phyloP scores from a whole-genome alignment of 2,113 vertebrate species.

The Calonectris borealis region DNA sequence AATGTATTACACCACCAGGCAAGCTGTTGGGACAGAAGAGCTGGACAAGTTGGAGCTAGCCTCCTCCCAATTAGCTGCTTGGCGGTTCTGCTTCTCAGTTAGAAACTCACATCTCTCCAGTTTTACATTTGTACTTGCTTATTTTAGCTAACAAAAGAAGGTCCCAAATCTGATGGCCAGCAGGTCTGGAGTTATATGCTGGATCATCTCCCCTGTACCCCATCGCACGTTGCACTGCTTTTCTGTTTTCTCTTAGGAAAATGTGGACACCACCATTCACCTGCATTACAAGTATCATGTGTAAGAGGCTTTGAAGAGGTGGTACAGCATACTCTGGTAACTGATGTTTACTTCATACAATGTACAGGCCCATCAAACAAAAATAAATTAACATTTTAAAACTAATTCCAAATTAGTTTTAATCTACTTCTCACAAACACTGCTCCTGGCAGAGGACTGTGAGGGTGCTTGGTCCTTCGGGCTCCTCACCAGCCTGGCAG shows the following conservation, averaged over 20 bases:
- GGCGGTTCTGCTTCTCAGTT: slow-evolving; percentile 2
- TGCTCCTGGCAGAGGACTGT: neutral
- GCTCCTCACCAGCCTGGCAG: neutral
- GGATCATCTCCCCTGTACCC: neutral
- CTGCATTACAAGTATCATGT: neutral
- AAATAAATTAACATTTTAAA: neutral
- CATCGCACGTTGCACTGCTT: neutral
- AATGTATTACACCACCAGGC: slow-evolving; percentile 43
- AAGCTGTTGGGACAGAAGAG: slow-evolving; percentile 41
- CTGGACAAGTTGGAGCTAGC: slow-evolving; percentile 53
- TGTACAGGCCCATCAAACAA: neutral
- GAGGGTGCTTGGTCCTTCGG: neutral
- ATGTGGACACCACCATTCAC: neutral
- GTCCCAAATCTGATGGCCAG: neutral
- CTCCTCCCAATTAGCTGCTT: slow-evolving; percentile 21
- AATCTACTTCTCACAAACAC: neutral
- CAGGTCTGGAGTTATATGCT: neutral
- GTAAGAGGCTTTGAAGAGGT: neutral
- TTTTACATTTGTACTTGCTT: neutral
- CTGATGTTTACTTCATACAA: neutral
- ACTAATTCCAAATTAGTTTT: neutral
- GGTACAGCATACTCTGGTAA: neutral
- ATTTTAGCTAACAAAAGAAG: neutral
- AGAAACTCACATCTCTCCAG: neutral
- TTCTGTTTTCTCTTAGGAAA: neutral